Conservation (phyloP, 2,113 vertebrate genomes). For the Rhea pennata region DNA sequence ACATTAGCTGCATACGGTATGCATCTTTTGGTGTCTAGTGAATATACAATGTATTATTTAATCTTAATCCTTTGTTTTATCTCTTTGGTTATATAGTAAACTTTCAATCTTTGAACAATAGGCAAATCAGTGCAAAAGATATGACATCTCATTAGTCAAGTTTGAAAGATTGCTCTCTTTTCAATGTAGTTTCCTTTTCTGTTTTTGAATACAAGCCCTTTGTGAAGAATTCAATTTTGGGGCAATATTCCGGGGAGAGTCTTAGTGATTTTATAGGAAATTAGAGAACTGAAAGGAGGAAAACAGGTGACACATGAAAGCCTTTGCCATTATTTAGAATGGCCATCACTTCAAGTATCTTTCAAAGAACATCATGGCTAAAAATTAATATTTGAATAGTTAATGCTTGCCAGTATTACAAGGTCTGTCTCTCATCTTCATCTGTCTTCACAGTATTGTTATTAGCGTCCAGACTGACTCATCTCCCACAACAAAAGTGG, state of each 20-base stretch:
- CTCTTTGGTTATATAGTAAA: conserved; percentile 1
- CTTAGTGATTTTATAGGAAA: not conserved
- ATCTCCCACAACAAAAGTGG: conserved; percentile 26
- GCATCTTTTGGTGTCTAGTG: conserved; percentile 20
- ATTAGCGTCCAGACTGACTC: not conserved
- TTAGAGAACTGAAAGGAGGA: not conserved
- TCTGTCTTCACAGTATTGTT: not conserved
- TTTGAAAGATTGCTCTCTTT: not conserved
- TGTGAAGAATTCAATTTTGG: not conserved
- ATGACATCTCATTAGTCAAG: not conserved
- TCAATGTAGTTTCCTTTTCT: not conserved
- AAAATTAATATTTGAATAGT: not conserved
- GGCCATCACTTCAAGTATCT: not conserved
- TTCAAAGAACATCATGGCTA: not conserved
- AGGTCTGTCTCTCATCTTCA: not conserved
- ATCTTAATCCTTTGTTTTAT: conserved; percentile 35
- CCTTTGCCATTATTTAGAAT: conserved; percentile 8
- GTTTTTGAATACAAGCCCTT: not conserved
- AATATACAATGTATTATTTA: conserved; percentile 37
- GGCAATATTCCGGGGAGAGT: not conserved
- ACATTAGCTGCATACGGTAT: not conserved
- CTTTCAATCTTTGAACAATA: not conserved
- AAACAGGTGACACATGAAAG: conserved; percentile 19
- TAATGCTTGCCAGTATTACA: not conserved
- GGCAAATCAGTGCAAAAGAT: not conserved